These are phyloP conservation scores for Delphinapterus leucas DNA, from an alignment of 2,113 vertebrate species.

Conservation along the genomic window DNA sequence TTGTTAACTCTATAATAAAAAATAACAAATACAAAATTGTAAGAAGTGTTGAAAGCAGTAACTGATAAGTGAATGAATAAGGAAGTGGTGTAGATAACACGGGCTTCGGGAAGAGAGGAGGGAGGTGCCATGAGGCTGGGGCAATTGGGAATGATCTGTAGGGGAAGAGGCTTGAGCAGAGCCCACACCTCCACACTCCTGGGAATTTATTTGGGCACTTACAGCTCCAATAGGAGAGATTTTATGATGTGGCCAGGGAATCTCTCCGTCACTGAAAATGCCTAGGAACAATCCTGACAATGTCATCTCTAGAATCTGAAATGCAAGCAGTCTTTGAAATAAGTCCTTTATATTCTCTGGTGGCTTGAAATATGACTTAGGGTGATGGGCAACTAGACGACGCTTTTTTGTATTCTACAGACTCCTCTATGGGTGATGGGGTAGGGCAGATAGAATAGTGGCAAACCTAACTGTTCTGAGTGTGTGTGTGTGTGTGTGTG, in stretches of 20 bases:
- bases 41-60: neutral
- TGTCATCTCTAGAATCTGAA: neutral
- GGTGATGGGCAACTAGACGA: too few species aligned
- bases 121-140: rapidly evolving
- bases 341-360: neutral
- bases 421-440: neutral
- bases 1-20: neutral
- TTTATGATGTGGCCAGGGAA: neutral
- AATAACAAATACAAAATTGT: neutral
- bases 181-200: rapidly evolving
- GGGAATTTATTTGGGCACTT: neutral
- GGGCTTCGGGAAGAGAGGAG: neutral
- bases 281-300: neutral
- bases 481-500: neutral
- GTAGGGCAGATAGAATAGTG: too few species aligned
- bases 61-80: neutral
- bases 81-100: neutral
- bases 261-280: neutral
- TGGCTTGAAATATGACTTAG: neutral
- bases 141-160: neutral
- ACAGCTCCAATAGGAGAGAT: neutral
- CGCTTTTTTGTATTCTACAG: neutral
- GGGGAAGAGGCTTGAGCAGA: neutral
- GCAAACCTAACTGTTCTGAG: neutral
- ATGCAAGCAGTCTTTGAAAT: neutral